These are phyloP conservation scores for Poeciliopsis retropinna DNA, from an alignment of 2,113 vertebrate genomes.

Conservation along the genomic window DNA sequence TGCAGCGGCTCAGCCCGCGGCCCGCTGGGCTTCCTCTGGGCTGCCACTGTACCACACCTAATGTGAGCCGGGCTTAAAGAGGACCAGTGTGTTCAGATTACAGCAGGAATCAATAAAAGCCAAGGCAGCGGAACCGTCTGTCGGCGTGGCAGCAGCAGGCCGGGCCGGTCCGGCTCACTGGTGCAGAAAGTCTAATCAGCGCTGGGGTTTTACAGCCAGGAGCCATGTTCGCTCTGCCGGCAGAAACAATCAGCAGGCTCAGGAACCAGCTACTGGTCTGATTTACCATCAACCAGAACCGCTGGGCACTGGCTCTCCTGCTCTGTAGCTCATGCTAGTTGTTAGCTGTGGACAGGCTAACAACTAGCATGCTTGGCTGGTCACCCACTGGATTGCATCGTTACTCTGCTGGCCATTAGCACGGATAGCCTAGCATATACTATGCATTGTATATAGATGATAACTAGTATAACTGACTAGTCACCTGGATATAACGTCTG, in stretches of 20 bases:
- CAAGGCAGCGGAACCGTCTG: slow-evolving; percentile 56
- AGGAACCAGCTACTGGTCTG: no score
- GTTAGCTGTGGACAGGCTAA: no score
- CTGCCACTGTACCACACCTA: slow-evolving; percentile 81
- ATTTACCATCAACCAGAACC: no score
- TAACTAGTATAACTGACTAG: no score
- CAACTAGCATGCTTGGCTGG: no score
- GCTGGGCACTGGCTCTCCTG: no score
- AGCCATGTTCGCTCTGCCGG: slow-evolving; percentile 34
- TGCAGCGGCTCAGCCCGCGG: slow-evolving; percentile 63
- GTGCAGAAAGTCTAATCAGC: slow-evolving; percentile 58
- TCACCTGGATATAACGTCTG: no score
- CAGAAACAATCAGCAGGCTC: background rate
- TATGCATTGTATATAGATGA: no score
- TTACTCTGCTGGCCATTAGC: no score
- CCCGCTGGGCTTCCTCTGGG: slow-evolving; percentile 73
- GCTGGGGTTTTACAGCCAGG: slow-evolving; percentile 32
- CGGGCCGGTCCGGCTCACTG: slow-evolving; percentile 52
- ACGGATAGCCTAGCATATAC: no score
- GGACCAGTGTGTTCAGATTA: slow-evolving; percentile 74
- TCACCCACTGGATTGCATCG: no score
- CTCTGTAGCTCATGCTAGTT: no score
- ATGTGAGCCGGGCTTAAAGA: slow-evolving; percentile 77
- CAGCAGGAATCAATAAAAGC: slow-evolving; percentile 71
- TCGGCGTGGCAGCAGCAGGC: slow-evolving; percentile 52